phyloP scores from a whole-genome alignment of 2,888 invertebrate genomes.

The Noctua janthina region DNA sequence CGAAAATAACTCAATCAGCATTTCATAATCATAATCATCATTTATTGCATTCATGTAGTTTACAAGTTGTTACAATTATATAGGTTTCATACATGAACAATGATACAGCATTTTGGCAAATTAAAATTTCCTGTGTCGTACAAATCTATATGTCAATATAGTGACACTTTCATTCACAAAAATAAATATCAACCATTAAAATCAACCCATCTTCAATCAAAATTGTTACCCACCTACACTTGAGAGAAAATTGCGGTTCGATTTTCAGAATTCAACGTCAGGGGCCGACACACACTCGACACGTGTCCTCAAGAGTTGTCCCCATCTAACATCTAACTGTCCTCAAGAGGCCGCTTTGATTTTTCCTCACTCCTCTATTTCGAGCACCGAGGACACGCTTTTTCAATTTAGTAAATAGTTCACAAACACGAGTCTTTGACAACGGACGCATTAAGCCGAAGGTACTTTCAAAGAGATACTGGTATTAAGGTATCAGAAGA shows the following conservation, averaged over 20 bases:
- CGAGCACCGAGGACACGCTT: slow-evolving; percentile 81
- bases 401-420: slow-evolving; percentile 86
- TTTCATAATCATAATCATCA: too few species aligned
- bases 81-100: too few species aligned
- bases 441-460: slow-evolving; percentile 49
- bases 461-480: slow-evolving; percentile 19
- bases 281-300: slow-evolving; percentile 59
- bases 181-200: slow-evolving; percentile 4
- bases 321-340: slow-evolving; percentile 66
- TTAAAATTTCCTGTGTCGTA: not conserved
- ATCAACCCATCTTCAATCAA: slow-evolving; percentile 24
- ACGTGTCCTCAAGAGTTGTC: slow-evolving; percentile 64
- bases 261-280: slow-evolving; percentile 57
- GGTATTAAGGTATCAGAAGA: slow-evolving; percentile 38
- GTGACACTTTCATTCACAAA: not conserved
- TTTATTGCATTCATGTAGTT: too few species aligned
- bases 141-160: not conserved
- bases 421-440: slow-evolving; percentile 69
- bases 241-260: slow-evolving; percentile 47
- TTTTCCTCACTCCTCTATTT: slow-evolving; percentile 78
- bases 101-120: too few species aligned
- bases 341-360: slow-evolving; percentile 79
- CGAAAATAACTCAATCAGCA: not conserved
- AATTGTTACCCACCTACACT: slow-evolving; percentile 33
- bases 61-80: too few species aligned